Evolutionary conservation across 2,888 invertebrate species (phyloP), one percentile per base, ranked within the genome.

Genomic region (Sepioteuthis lessoniana): DNA sequence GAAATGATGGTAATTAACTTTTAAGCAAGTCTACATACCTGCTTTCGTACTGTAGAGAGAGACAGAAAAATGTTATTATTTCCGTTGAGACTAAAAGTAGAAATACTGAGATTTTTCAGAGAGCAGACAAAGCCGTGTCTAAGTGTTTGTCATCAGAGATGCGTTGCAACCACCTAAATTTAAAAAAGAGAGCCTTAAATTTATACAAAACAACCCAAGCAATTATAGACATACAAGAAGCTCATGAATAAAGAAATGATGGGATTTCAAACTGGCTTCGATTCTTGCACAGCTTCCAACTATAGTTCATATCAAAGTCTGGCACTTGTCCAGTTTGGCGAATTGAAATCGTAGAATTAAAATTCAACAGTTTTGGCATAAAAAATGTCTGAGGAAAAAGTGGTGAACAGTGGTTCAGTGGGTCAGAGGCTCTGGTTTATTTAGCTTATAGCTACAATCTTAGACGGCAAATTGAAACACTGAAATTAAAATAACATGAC

Each of bases 221-320:
- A 76, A n/a, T 76, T 76, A 76, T 76, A n/a, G 76, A 76, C 2
- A 8, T 76, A 76, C 76, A 76, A 16, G n/a, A n/a, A 16, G 4
- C n/a, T 76, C 76, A 76, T 76, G 76, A 76, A 76, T 76, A 76
- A 76, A 76, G n/a, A n/a, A 35, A 76, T n/a, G 76, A 76, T 35
- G n/a, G 13, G 76, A 76, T 76, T 76, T n/a, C 76, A 76, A 76
- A 76, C n/a, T 76, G n/a, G 76, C n/a, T 35, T 76, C n/a, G 76
- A 35, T 55, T 55, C 55, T 55, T 28, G 55, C 55, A 25, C 21
- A 21, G 55, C 76, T 76, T 76, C n/a, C 76, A 76, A 76, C 76
- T 35, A n/a, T 16, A 13, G 76, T 55, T 55, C 55, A 55, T 55
- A n/a, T n/a, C n/a, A 76, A n/a, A 35, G 76, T n/a, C 16, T 76